Evolutionary conservation across 2,888 invertebrate species (phyloP).

Genomic region (Chrysolina oricalcia): DNA sequence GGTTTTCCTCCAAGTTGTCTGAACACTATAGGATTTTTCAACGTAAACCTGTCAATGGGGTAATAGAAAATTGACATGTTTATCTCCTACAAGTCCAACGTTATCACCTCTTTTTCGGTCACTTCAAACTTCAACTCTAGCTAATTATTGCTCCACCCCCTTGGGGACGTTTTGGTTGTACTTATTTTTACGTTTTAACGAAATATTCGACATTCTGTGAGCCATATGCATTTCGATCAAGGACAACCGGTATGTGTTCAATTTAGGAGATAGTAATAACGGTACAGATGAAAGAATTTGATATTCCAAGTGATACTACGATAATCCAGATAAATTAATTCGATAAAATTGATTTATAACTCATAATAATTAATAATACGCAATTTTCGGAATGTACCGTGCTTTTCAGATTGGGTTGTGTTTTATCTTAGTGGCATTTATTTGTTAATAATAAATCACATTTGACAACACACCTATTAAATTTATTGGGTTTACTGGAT

Average conservation of each 20-base stretch:
- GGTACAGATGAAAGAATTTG: conserved; percentile 42
- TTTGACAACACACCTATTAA: conserved; percentile 39
- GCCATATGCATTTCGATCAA: neutral
- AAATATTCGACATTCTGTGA: neutral
- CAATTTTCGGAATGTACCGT: conserved; percentile 15
- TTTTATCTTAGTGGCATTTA: conserved; percentile 28
- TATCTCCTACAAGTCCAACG: no score
- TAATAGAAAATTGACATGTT: no score
- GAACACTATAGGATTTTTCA: no score
- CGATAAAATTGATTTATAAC: conserved; percentile 55
- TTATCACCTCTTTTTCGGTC: no score
- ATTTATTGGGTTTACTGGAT: conserved; percentile 26
- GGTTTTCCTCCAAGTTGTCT: no score
- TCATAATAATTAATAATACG: conserved; percentile 16
- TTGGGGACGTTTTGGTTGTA: no score
- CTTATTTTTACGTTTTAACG: no score
- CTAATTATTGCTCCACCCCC: no score
- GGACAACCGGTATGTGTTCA: conserved; percentile 1
- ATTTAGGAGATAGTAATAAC: conserved; percentile 36
- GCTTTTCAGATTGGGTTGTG: conserved; percentile 8
- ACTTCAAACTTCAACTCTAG: no score
- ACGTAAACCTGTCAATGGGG: no score
- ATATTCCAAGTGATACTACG: conserved; percentile 37
- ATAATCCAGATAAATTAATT: conserved; percentile 51
- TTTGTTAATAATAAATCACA: conserved; percentile 45